Evolutionary conservation across 2,113 vertebrate genomes (phyloP).

Genomic region (Ochotona princeps): DNA sequence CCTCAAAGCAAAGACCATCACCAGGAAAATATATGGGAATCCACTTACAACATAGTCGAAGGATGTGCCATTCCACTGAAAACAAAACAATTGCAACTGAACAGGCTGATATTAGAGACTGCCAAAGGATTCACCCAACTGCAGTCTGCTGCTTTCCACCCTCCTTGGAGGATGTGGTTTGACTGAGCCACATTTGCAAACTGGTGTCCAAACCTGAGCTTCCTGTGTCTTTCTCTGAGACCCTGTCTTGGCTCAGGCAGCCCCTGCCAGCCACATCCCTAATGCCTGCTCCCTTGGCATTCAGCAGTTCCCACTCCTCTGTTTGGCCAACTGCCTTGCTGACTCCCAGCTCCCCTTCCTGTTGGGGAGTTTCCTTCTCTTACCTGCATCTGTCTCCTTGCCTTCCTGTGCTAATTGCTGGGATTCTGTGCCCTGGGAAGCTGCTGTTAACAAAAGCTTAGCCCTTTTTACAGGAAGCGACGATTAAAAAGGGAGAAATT

Average conservation of each 20-base stretch:
- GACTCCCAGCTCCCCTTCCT: background rate
- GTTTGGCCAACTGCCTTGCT: background rate
- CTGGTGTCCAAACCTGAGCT: background rate
- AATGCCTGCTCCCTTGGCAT: background rate
- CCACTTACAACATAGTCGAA: background rate
- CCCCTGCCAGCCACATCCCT: rapidly evolving
- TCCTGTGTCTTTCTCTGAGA: background rate
- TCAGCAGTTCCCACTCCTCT: rapidly evolving
- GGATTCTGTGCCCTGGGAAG: constrained; percentile 77
- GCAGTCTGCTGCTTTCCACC: background rate
- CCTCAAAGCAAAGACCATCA: background rate
- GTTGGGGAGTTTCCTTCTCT: background rate
- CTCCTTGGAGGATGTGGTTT: background rate
- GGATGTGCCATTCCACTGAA: background rate
- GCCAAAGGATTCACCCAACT: background rate
- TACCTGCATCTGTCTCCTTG: background rate
- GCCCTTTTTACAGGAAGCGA: constrained; percentile 78
- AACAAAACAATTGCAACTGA: background rate
- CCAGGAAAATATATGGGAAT: background rate
- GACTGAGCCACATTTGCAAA: no score
- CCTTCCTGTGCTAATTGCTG: constrained; percentile 80
- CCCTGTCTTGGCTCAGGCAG: rapidly evolving
- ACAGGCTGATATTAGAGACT: rapidly evolving
- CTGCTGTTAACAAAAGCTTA: constrained; percentile 85
- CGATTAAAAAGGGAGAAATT: constrained; percentile 77